Evolutionary conservation across 2,113 vertebrate genomes (phyloP), one percentile per base, ranked within the genome.

Genomic region (Oreochromis niloticus): DNA sequence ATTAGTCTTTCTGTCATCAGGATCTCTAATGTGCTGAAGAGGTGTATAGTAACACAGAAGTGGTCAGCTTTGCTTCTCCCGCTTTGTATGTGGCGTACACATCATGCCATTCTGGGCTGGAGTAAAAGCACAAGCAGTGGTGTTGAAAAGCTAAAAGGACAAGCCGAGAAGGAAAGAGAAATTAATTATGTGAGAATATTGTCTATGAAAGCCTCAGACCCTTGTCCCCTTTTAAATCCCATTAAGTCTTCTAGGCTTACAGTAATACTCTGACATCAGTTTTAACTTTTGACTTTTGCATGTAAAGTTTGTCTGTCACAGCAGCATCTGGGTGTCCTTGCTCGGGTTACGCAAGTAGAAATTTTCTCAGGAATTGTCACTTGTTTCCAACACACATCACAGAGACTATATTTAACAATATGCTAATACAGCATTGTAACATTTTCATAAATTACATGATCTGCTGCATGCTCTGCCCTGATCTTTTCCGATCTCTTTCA

Each of bases 111-210:
- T 46, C 32, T 46, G 32, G 54, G 16, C 39, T 85, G 27, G 86
- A 82, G 87, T 80, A 85, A 89, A 89, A 88, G 80, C 30, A 30
- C 32, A 54, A 79, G 68, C 54, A n/a, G 36, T n/a, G 71, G 43
- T 19, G 39, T 12, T 63, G 87, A 84, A 36, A 81, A 36, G 46
- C 86, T 84, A 63, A 54, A 63, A 34, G 91, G 83, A 93, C 68
- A 92, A 88, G 16, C 43, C 6, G 9, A 17, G 12, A 48, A 14
- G 57, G 48, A 82, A 48, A 88, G 11, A n/a, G 24, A 12, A 75
- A 52, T 84, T 82, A 79, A 81, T 89, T 84, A 57, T 63, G 50
- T 19, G 39, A 61, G 75, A 84, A 52, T 57, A 48, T 43, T 85
- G 73, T 85, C 43, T 82, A 36, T 61, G 12, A 48, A 63, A 3